Evolutionary conservation across 2,797 vertebrate genomes (phyloP).

Genomic region (Margarornis squamiger): DNA sequence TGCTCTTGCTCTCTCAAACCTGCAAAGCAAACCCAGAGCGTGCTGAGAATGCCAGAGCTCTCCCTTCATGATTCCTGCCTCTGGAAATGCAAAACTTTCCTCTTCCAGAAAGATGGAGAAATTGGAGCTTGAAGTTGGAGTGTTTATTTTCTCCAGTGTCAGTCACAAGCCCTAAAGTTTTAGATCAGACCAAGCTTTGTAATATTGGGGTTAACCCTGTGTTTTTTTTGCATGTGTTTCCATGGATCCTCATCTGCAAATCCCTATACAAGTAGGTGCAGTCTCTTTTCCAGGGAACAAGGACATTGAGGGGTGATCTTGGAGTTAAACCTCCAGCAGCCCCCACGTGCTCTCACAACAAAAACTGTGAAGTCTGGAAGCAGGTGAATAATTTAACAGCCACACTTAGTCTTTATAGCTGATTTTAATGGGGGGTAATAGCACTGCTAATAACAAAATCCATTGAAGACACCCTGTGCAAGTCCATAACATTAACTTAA

Average conservation of each 20-base stretch:
- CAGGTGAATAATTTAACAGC: slow-evolving; percentile 73
- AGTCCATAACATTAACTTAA: slow-evolving; percentile 79
- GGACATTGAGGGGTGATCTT: not conserved
- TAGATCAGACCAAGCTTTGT: not conserved
- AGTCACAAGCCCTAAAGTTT: not conserved
- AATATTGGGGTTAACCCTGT: not conserved
- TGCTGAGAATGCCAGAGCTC: not conserved
- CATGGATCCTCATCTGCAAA: not conserved
- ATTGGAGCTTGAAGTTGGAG: not conserved
- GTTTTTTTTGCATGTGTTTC: not conserved
- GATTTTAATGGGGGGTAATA: slow-evolving; percentile 75
- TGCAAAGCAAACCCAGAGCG: not conserved
- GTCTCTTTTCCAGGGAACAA: not conserved
- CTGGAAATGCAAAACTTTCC: not conserved
- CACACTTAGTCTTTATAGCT: slow-evolving; percentile 44
- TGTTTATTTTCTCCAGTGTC: not conserved
- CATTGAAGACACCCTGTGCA: slow-evolving; percentile 66
- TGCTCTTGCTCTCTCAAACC: not conserved
- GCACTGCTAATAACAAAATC: slow-evolving; percentile 74
- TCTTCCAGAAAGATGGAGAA: not conserved
- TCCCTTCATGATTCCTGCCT: not conserved
- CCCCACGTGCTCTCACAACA: not conserved
- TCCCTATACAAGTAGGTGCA: accelerated
- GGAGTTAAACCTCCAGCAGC: not conserved
- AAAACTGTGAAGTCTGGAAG: slow-evolving; percentile 59